A percentile compares a stretch with the other conserved stretches of the same genome.
These are phyloP conservation scores for Procambarus virginalis DNA, from an alignment of 1,140 invertebrate genomes.

Conservation along the genomic window DNA sequence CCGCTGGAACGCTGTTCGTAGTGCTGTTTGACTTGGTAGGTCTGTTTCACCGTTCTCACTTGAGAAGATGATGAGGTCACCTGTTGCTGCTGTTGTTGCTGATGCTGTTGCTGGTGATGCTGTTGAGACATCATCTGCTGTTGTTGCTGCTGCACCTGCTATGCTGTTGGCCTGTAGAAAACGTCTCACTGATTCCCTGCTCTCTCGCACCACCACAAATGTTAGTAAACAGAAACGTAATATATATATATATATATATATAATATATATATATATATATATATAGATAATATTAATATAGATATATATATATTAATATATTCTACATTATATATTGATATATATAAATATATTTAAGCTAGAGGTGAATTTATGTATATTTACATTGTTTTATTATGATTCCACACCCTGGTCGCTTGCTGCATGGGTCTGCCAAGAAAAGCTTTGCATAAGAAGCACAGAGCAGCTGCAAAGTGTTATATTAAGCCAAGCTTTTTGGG, in stretches of 20 bases:
- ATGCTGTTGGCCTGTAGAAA: constrained; percentile 49
- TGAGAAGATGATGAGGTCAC: constrained; percentile 18
- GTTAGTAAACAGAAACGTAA: background rate
- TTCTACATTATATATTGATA: too few relatives aligned
- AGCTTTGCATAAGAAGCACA: background rate
- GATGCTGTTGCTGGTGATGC: constrained; percentile 19
- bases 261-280: too few relatives aligned
- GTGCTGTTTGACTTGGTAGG: constrained; percentile 28
- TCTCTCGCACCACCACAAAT: constrained; percentile 1
- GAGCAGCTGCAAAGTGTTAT: background rate
- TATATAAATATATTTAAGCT: background rate
- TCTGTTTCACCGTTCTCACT: constrained; percentile 39
- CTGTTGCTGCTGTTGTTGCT: constrained; percentile 36
- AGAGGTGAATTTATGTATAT: constrained; percentile 12
- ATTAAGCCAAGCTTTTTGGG: background rate
- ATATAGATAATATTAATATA: too few relatives aligned
- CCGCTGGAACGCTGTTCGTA: constrained; percentile 19
- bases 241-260: background rate
- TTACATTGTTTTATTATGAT: constrained; percentile 23
- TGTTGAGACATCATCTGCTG: constrained; percentile 8
- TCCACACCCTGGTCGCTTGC: background rate
- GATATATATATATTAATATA: too few relatives aligned
- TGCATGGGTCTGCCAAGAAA: background rate
- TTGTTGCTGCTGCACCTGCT: constrained; percentile 18
- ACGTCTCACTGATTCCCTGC: constrained; percentile 34